phyloP scores from a whole-genome alignment of 2,797 vertebrate species.

The Danionella dracula region DNA sequence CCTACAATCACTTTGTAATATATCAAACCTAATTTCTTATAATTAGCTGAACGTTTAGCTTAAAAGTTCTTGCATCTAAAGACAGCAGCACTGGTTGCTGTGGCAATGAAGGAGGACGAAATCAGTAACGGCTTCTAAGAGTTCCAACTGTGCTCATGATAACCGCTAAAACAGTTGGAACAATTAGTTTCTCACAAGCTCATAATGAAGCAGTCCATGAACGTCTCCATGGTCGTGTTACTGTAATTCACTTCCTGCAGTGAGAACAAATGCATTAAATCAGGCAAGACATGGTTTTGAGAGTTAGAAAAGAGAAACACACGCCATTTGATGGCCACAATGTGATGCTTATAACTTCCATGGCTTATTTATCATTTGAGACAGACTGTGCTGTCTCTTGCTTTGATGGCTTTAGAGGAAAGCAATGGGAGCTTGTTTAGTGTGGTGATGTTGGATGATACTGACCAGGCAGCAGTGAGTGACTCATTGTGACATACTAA shows the following conservation, averaged over 20 bases:
- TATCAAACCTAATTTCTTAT: neutral
- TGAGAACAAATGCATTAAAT: too few relatives aligned
- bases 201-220: neutral
- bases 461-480: neutral
- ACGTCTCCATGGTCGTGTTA: neutral
- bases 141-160: neutral
- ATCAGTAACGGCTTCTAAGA: neutral
- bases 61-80: neutral
- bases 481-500: neutral
- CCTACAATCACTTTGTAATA: too few relatives aligned
- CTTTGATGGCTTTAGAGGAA: neutral
- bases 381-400: neutral
- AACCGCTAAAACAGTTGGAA: neutral
- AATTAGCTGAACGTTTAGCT: neutral
- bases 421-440: neutral
- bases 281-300: too few relatives aligned
- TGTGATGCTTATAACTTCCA: too few relatives aligned
- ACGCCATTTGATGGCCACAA: too few relatives aligned
- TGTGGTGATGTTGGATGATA: neutral
- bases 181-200: neutral
- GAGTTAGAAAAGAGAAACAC: too few relatives aligned
- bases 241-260: too few relatives aligned
- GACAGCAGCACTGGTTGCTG: neutral
- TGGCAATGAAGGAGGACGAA: neutral
- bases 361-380: neutral